phyloP scores from a whole-genome alignment of 2,113 vertebrate genomes.

The Melanotaenia duboulayi region DNA sequence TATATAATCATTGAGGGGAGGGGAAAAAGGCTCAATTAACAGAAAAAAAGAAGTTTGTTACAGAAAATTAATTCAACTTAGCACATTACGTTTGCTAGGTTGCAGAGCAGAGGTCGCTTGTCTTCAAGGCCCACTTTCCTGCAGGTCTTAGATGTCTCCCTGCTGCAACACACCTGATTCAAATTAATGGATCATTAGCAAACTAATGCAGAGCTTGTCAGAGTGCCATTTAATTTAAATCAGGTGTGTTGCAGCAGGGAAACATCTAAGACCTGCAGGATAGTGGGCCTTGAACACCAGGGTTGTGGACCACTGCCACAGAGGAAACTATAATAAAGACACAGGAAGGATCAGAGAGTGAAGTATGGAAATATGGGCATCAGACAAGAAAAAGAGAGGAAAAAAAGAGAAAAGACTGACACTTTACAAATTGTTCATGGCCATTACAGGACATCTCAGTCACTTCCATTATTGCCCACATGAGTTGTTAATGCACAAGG shows the following conservation, averaged over 20 bases:
- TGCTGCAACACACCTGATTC: too few relatives aligned
- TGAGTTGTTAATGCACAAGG: slow-evolving; percentile 32
- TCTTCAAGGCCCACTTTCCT: too few relatives aligned
- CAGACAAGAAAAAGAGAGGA: slow-evolving; percentile 22
- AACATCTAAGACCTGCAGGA: too few relatives aligned
- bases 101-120: too few relatives aligned
- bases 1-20: slow-evolving; percentile 25
- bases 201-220: too few relatives aligned
- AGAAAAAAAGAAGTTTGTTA: slow-evolving; percentile 22
- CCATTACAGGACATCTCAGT: slow-evolving; percentile 27
- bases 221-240: too few relatives aligned
- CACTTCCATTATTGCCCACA: slow-evolving; percentile 18
- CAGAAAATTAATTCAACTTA: slow-evolving; percentile 37
- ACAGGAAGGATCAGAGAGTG: slow-evolving; percentile 19
- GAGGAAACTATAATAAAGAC: slow-evolving; percentile 1
- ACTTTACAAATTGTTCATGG: slow-evolving; percentile 16
- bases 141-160: too few relatives aligned
- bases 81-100: slow-evolving; percentile 2
- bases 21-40: slow-evolving; percentile 37
- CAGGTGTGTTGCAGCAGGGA: too few relatives aligned
- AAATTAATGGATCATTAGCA: too few relatives aligned
- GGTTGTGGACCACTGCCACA: too few relatives aligned
- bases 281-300: too few relatives aligned
- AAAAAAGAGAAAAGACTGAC: slow-evolving; percentile 9
- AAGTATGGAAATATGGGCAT: slow-evolving; percentile 26